Evolutionary conservation across 1,140 invertebrate species (phyloP).

Genomic region (Lepidurus packardi): DNA sequence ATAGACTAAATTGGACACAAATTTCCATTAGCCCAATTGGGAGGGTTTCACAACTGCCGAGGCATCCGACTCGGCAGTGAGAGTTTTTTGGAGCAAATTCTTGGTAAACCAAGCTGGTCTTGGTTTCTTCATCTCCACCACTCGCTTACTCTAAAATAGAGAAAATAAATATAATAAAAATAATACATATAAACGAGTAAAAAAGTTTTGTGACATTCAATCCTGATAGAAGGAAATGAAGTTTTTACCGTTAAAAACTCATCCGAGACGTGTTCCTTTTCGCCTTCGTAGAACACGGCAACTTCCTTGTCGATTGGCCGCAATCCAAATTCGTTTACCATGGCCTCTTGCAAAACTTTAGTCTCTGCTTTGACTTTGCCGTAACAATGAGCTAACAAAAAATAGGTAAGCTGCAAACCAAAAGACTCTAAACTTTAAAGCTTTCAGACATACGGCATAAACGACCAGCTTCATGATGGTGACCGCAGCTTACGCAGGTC

Average conservation of each 20-base stretch:
- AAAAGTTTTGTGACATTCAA: not conserved
- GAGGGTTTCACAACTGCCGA: constrained; percentile 35
- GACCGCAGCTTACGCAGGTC: constrained; percentile 70
- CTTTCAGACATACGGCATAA: constrained; percentile 66
- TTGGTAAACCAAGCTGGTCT: constrained; percentile 71
- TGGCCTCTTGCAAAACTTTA: constrained; percentile 64
- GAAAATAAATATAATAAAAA: constrained; percentile 31
- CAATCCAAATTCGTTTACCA: constrained; percentile 61
- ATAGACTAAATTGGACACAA: constrained; percentile 25
- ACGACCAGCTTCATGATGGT: constrained; percentile 64
- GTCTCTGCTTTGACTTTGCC: constrained; percentile 72
- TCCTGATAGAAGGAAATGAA: constrained; percentile 20
- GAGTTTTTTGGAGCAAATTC: constrained; percentile 68
- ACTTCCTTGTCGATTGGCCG: constrained; percentile 74
- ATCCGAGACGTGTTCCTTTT: constrained; percentile 50
- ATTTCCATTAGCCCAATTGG: constrained; percentile 32
- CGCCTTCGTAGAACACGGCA: constrained; percentile 73
- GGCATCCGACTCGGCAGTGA: constrained; percentile 43
- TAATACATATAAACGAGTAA: too few species aligned
- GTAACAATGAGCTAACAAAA: constrained; percentile 65
- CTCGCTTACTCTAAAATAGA: constrained; percentile 52
- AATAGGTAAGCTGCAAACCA: not conserved
- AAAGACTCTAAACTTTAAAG: not conserved
- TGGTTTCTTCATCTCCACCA: constrained; percentile 66
- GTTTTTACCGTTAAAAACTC: constrained; percentile 45